Percentiles rank a stretch among this genome's conserved stretches.
Conservation (phyloP, 2,888 invertebrate genomes). For the Polydrusus cervinus region DNA sequence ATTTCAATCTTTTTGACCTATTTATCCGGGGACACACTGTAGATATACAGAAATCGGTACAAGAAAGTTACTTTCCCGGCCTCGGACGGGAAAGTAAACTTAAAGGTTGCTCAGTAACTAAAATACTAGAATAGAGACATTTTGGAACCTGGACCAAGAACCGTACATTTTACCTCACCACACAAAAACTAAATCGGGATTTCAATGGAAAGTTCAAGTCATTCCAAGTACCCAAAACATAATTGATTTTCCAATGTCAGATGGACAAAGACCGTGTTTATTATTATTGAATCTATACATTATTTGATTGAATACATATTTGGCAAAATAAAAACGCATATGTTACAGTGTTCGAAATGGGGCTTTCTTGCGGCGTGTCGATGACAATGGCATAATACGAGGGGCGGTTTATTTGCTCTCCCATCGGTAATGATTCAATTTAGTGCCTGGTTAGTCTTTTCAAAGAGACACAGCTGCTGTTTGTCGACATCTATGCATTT, state of each 20-base stretch:
- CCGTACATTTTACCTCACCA: too few species aligned
- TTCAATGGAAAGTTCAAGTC: background rate
- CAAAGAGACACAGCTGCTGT: slow-evolving; percentile 68
- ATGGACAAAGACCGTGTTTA: slow-evolving; percentile 56
- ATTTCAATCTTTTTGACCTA: too few species aligned
- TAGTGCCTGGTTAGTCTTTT: slow-evolving; percentile 71
- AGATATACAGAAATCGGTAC: too few species aligned
- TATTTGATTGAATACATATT: slow-evolving; percentile 51
- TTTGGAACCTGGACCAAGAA: too few species aligned
- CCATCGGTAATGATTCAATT: slow-evolving; percentile 72
- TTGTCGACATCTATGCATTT: slow-evolving; percentile 61
- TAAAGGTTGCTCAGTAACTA: too few species aligned
- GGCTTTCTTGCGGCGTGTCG: slow-evolving; percentile 64
- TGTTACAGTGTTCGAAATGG: slow-evolving; percentile 58
- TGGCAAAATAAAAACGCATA: slow-evolving; percentile 59
- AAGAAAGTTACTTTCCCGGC: too few species aligned
- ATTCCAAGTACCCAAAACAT: background rate
- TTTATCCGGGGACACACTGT: too few species aligned
- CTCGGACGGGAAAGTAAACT: too few species aligned
- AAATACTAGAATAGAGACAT: too few species aligned
- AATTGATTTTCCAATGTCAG: slow-evolving; percentile 35
- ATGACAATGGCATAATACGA: slow-evolving; percentile 66
- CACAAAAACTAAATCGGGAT: background rate
- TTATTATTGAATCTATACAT: slow-evolving; percentile 50
- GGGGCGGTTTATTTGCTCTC: slow-evolving; percentile 71